A percentile compares a stretch with the other conserved stretches of the same genome.
Conservation (phyloP, 2,888 invertebrate species). For the Drosophila borealis region DNA sequence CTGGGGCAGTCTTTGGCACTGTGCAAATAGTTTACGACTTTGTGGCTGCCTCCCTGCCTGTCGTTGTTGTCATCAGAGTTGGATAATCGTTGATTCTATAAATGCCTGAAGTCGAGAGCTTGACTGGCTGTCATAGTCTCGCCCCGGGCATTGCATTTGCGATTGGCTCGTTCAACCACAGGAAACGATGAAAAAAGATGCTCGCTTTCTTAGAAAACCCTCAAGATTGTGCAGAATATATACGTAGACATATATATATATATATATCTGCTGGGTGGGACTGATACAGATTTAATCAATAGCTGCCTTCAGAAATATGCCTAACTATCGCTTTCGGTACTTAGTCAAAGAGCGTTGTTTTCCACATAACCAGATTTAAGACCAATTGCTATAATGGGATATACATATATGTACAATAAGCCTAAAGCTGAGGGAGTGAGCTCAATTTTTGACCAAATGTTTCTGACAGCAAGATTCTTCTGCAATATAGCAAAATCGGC, state of each 20-base stretch:
- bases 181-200: slow-evolving; percentile 15
- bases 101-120: slow-evolving; percentile 60
- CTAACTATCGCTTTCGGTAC: no score
- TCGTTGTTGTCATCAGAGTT: slow-evolving; percentile 38
- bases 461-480: no score
- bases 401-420: no score
- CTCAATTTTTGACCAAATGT: no score
- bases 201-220: slow-evolving; percentile 6
- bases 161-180: slow-evolving; percentile 18
- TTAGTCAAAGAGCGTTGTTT: no score
- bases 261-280: not conserved
- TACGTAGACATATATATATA: slow-evolving; percentile 3
- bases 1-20: slow-evolving; percentile 40
- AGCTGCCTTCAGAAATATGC: not conserved
- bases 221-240: not conserved
- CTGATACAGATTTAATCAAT: slow-evolving; percentile 5
- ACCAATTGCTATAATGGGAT: no score
- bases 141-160: slow-evolving; percentile 14
- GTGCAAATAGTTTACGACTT: slow-evolving; percentile 55
- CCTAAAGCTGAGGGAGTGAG: no score
- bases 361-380: no score
- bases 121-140: slow-evolving; percentile 30
- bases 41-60: slow-evolving; percentile 26
- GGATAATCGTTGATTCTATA: slow-evolving; percentile 72
- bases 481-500: no score